Conservation (phyloP, 2,888 invertebrate species). For the Leptogaster cylindrica region DNA sequence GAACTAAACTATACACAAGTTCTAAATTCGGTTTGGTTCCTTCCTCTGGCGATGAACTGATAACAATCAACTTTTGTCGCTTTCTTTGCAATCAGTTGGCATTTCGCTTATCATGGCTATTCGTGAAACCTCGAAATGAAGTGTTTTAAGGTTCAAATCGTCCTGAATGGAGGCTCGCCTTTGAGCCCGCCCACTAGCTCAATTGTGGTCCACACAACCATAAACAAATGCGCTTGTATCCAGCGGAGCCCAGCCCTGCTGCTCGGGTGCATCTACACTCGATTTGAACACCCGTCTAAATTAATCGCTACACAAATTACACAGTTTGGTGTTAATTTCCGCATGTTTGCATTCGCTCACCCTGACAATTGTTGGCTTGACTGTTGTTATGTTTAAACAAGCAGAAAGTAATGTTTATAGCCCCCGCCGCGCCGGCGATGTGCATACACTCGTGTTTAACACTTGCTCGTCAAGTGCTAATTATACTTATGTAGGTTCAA, state of each 20-base stretch:
- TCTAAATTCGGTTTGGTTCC: too few relatives aligned
- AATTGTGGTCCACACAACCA: slow-evolving; percentile 12
- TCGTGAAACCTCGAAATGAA: too few relatives aligned
- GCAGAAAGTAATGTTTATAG: slow-evolving; percentile 38
- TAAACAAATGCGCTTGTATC: slow-evolving; percentile 10
- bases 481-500: slow-evolving; percentile 36
- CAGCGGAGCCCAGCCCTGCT: not conserved
- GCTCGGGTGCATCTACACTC: not conserved
- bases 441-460: slow-evolving; percentile 20
- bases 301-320: slow-evolving; percentile 47
- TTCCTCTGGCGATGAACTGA: too few relatives aligned
- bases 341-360: slow-evolving; percentile 43
- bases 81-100: too few relatives aligned
- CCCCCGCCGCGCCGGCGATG: not conserved
- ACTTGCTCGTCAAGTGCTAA: slow-evolving; percentile 37
- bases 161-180: too few relatives aligned
- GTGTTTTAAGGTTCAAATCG: too few relatives aligned
- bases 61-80: too few relatives aligned
- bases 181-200: too few relatives aligned
- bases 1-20: too few relatives aligned
- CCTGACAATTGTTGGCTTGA: slow-evolving; percentile 41
- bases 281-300: slow-evolving; percentile 39
- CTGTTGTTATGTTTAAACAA: slow-evolving; percentile 44
- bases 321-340: slow-evolving; percentile 43
- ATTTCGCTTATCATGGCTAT: too few relatives aligned